A percentile compares a stretch with the other conserved stretches of the same genome.
Evolutionary conservation across 2,797 vertebrate species (phyloP).

Genomic region (Hafferia zeledoni): DNA sequence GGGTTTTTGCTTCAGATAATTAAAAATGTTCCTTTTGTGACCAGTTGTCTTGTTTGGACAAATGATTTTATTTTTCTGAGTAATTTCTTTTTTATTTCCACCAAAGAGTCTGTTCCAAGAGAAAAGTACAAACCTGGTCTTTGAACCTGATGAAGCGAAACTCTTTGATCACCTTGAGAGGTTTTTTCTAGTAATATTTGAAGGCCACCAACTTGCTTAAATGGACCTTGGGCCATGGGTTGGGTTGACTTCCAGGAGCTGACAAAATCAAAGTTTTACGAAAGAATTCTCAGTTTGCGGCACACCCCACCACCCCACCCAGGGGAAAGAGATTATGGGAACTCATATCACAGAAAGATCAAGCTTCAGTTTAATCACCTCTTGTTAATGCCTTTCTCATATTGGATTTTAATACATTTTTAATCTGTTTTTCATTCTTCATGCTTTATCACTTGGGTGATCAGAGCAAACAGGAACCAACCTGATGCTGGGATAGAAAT

Average conservation of each 20-base stretch:
- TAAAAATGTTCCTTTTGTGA: not conserved
- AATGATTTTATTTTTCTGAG: not conserved
- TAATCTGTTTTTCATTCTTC: slow-evolving; percentile 67
- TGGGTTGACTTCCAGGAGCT: not conserved
- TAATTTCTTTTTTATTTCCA: not conserved
- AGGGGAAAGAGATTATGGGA: slow-evolving; percentile 38
- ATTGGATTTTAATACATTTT: slow-evolving; percentile 71
- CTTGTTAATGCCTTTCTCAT: slow-evolving; percentile 57
- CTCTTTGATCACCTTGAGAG: not conserved
- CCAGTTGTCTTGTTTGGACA: not conserved
- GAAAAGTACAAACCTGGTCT: not conserved
- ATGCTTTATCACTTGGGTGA: slow-evolving; percentile 34
- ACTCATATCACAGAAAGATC: slow-evolving; percentile 51
- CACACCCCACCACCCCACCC: slow-evolving; percentile 54
- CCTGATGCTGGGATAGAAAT: slow-evolving; percentile 18
- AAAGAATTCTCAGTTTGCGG: slow-evolving; percentile 43
- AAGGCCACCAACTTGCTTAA: not conserved
- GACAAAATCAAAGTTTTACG: slow-evolving; percentile 46
- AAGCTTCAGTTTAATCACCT: slow-evolving; percentile 47
- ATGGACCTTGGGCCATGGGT: slow-evolving; percentile 15
- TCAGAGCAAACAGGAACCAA: slow-evolving; percentile 48
- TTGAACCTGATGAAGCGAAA: not conserved
- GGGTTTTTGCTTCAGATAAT: not conserved
- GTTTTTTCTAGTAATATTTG: not conserved
- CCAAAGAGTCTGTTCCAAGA: not conserved